A percentile compares a stretch with the other conserved stretches of the same genome.
Evolutionary conservation across 2,888 invertebrate genomes (phyloP).

Genomic region (Helicoverpa assulta): DNA sequence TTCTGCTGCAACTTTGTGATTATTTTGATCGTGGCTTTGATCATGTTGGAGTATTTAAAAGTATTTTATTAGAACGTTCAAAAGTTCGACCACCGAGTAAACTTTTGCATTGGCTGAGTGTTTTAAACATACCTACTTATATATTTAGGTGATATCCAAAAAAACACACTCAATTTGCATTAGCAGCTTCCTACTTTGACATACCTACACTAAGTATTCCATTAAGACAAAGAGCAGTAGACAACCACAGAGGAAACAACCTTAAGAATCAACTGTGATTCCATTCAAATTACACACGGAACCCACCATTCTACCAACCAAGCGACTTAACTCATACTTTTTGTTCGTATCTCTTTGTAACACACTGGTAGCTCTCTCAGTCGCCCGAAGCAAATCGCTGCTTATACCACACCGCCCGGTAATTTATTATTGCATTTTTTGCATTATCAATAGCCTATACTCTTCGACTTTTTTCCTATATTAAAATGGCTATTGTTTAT

Average conservation of each 20-base stretch:
- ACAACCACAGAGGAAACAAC: background rate
- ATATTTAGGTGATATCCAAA: too few relatives aligned
- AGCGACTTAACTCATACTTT: slow-evolving; percentile 60
- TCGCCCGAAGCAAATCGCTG: slow-evolving; percentile 89
- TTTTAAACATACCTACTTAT: too few relatives aligned
- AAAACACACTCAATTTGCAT: too few relatives aligned
- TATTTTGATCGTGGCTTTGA: slow-evolving; percentile 1
- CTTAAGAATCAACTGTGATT: background rate
- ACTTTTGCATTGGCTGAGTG: too few relatives aligned
- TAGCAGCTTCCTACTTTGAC: too few relatives aligned
- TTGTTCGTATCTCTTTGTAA: slow-evolving; percentile 69
- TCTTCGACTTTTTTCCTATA: slow-evolving; percentile 85
- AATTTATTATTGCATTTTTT: slow-evolving; percentile 90
- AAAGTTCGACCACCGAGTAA: too few relatives aligned
- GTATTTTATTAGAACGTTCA: too few relatives aligned
- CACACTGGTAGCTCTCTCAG: slow-evolving; percentile 86
- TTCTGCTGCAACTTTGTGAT: background rate
- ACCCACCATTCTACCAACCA: slow-evolving; percentile 25
- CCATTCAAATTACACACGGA: slow-evolving; percentile 28
- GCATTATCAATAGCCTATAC: slow-evolving; percentile 89
- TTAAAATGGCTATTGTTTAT: slow-evolving; percentile 90
- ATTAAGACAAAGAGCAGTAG: background rate
- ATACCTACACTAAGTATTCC: background rate
- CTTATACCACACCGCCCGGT: slow-evolving; percentile 88
- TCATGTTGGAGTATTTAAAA: background rate